Base-by-base conservation (phyloP, 2,797 vertebrate genomes). In the Manis crassicaudata region DNA sequence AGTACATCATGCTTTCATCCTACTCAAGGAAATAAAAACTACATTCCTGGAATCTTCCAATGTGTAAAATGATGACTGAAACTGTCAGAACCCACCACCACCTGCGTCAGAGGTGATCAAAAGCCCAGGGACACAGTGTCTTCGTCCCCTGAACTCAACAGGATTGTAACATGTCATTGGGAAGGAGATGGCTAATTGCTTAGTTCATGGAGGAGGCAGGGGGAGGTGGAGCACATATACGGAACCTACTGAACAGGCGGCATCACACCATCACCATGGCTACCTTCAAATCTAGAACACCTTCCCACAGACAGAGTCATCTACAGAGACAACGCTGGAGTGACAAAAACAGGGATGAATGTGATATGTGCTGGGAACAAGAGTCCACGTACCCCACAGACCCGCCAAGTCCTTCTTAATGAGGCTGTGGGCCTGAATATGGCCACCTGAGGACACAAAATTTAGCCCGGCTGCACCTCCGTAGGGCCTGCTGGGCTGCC, bases 161-260 rank as follows among this genome's bases (percentile, higher is more conserved):
- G 76, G n/a, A 50, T 12, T 17, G 2, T 23, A 67, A 54, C 20
- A 11, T n/a, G 46, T 67, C 8, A 0, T 58, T 43, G 14, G 54
- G 50, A 50, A 88, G 35, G 37, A 84, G 58, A 46, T 0, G 14
- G 54, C 27, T 54, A 60, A 68, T 90, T 68, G 46, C 21, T 80
- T 43, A 10, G 43, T 67, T 10, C 56, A 60, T 17, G 56, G 32
- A 65, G 63, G 50, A 29, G 5, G 17, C 37, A 35, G 56, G 2
- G 35, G 40, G 73, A 40, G 27, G 25, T 0, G 1, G 32, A 58
- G 18, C 46, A n/a, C 52, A 40, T 5, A 40, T 67, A 43, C 37
- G 21, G 13, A 52, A 58, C 32, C 72, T 84, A 17, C 37, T 46
- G 88, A 76, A 95, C 95, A 88, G 23, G 76, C 89, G 77, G 54